Evolutionary conservation across 2,888 invertebrate genomes (phyloP).

Genomic region (Girardia tigrina): DNA sequence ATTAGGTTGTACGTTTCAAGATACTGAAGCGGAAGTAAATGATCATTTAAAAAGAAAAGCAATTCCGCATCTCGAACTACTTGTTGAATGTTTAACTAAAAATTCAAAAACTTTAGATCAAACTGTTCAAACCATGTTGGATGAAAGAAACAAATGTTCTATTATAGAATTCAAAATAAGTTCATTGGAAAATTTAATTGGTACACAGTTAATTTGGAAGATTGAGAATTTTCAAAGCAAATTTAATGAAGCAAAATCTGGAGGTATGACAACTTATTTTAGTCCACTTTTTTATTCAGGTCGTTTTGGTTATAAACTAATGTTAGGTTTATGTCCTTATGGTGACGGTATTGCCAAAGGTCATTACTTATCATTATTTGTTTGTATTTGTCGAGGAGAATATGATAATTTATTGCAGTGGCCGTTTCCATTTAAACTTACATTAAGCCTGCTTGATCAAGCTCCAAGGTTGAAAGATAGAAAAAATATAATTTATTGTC

Average conservation of each 20-base stretch:
- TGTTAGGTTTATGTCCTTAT: slow-evolving; percentile 12
- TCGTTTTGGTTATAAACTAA: slow-evolving; percentile 6
- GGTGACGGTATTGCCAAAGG: slow-evolving; percentile 20
- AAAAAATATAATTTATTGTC: neutral
- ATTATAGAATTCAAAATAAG: neutral
- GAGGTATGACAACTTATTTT: neutral
- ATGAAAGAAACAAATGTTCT: neutral
- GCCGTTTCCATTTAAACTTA: slow-evolving; percentile 23
- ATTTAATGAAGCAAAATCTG: slow-evolving; percentile 6
- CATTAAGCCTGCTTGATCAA: slow-evolving; percentile 16
- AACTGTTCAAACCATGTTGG: neutral
- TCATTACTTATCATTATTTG: slow-evolving; percentile 3
- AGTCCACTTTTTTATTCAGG: neutral
- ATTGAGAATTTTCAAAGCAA: neutral
- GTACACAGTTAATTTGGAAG: neutral
- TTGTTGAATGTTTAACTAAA: neutral
- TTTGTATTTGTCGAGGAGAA: slow-evolving; percentile 25
- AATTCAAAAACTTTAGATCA: neutral
- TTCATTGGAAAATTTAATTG: neutral
- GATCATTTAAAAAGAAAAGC: slow-evolving; percentile 19
- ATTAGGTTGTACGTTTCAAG: neutral
- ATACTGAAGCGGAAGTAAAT: neutral
- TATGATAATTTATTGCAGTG: slow-evolving; percentile 25
- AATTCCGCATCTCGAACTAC: neutral
- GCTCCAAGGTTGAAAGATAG: neutral